Evolutionary conservation across 2,888 invertebrate species (phyloP), one percentile per base, ranked within the genome.

Genomic region (Celastrina argiolus): DNA sequence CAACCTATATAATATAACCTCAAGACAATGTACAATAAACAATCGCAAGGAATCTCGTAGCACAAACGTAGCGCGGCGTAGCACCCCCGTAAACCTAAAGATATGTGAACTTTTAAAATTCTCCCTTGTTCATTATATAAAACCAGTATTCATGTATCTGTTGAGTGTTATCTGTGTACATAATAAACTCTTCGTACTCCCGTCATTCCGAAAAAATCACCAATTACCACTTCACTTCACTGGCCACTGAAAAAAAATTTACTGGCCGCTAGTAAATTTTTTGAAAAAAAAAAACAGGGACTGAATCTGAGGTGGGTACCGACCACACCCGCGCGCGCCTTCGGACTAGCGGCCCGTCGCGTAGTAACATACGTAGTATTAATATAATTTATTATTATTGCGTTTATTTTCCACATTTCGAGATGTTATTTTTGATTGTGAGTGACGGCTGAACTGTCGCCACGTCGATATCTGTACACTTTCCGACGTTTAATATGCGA

Each of bases 371-470:
- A 75, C 78, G 72, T 75, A 74, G 73, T 83, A 83, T 84, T 80
- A 81, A 81, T 81, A 84, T 82, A 84, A 84, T 81, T 79, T 80
- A 80, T 79, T 81, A 83, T 85, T 84, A 85, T 85, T 84, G 84
- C 81, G 81, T 81, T 76, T 77, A 80, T 81, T 75, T 80, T 73
- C 75, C 74, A 79, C 76, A 76, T 81, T 79, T 79, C 76, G 71
- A 73, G 74, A 71, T 76, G 80, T 78, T 79, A 82, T 80, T 79
- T 75, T 75, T 69, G 79, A 75, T 71, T n/a, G 69, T 71, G 71
- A 71, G 72, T 73, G 70, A 70, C 67, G 63, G 64, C 59, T 69
- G 64, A 64, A 36, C 56, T 72, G 69, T 71, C 69, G 67, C 39
- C 22, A 34, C 31, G 16, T 31, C 51, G 51, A 18, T 16, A 36